Base-by-base conservation (phyloP, 2,888 invertebrate genomes). In the Oligia fasciuncula region DNA sequence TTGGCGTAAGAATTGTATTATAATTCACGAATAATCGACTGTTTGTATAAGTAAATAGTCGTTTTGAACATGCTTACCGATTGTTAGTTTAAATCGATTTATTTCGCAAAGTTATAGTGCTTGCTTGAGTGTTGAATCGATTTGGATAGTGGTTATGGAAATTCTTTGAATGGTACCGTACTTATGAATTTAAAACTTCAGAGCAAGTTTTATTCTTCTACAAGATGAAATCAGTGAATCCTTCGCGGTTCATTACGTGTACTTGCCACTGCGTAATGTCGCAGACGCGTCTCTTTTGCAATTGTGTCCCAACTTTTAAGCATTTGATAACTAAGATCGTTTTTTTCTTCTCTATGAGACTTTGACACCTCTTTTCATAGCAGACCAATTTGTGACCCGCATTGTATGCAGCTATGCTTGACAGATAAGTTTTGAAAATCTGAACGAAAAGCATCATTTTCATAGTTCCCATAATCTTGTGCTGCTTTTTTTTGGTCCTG, bases 1-100 rank as follows among this genome's bases (percentile, higher is more conserved):
- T 87, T 85, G 85, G 80, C 76, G 77, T 81, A 63, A 80, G 82
- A 80, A 86, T 76, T 60, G 79, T 77, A 88, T 77, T 88, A 88
- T 90, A 85, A 80, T 84, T 87, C 69, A 77, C 73, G 81, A 84
- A 84, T 86, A 85, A 86, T 83, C 79, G 79, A 70, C 71, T 66
- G 79, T 76, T 86, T 85, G 71, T 78, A n/a, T 60, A 62, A 85
- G 81, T 89, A 87, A 90, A 88, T 84, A 85, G 79, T 73, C 67
- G 66, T 87, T 85, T 83, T 81, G 51, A 70, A 85, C 87, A 85
- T 69, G 83, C 76, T 79, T 77, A 81, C 84, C 46, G 75, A 81
- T 77, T 84, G 74, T 73, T 71, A 51, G 72, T 77, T 77, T 35
- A 80, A 78, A 80, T 83, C 81, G 83, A 87, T 88, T 86, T 85